phyloP scores from a whole-genome alignment of 2,113 vertebrate genomes.

The Bungarus multicinctus region DNA sequence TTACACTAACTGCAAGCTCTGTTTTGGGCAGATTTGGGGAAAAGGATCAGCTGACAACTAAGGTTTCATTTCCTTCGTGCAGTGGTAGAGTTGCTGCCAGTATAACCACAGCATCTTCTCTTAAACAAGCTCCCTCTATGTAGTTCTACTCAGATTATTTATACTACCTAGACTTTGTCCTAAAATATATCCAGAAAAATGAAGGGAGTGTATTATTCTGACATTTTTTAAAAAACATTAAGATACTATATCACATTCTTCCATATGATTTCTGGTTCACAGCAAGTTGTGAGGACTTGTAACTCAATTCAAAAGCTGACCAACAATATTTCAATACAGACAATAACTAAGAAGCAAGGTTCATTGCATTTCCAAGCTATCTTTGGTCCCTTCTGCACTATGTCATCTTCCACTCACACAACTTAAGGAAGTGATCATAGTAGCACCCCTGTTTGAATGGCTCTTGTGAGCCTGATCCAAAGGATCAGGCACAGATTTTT shows the following conservation, averaged over 20 bases:
- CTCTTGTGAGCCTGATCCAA: conserved; percentile 5
- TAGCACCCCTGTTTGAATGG: conserved; percentile 1
- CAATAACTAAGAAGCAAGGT: background rate
- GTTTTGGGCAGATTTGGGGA: background rate
- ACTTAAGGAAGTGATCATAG: background rate
- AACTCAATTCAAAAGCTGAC: background rate
- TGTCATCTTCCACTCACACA: background rate
- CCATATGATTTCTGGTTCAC: background rate
- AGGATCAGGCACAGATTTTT: conserved; percentile 18
- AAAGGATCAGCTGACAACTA: background rate
- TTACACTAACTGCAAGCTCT: fast-evolving
- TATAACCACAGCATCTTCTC: conserved; percentile 10
- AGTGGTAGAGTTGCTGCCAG: background rate
- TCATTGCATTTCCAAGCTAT: background rate
- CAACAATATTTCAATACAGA: background rate
- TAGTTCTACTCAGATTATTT: background rate
- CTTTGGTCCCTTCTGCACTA: background rate
- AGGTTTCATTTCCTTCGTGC: background rate
- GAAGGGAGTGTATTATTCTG: background rate
- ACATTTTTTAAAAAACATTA: background rate
- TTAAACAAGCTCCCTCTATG: background rate
- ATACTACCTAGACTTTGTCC: background rate
- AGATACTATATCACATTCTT: background rate
- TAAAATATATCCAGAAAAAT: background rate
- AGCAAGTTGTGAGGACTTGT: background rate